These are phyloP conservation scores for Pyrrhosoma nymphula DNA, from an alignment of 2,888 invertebrate genomes.

Conservation along the genomic window DNA sequence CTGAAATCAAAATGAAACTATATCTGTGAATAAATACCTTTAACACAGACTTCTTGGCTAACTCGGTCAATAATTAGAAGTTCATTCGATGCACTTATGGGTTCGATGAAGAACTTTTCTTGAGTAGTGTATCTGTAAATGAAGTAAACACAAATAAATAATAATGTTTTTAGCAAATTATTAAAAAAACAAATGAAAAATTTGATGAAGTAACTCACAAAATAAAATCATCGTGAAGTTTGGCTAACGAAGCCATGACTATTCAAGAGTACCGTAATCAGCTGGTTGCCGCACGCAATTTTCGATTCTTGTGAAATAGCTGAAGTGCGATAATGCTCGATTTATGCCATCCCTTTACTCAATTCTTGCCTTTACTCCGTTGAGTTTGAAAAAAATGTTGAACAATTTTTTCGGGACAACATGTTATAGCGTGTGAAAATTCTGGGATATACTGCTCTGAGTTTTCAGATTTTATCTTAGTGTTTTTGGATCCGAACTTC, in stretches of 20 bases:
- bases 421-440: no score
- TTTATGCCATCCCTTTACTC: no score
- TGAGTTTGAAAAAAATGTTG: no score
- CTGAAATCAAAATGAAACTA: neutral
- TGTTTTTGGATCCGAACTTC: neutral
- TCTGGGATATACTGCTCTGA: neutral
- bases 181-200: neutral
- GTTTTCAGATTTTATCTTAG: neutral
- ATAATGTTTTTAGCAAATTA: constrained; percentile 30
- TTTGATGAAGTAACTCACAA: neutral
- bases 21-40: constrained; percentile 79
- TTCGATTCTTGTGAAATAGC: neutral
- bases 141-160: constrained; percentile 70
- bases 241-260: constrained; percentile 57
- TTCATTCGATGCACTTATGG: constrained; percentile 86
- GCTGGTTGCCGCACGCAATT: constrained; percentile 47
- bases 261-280: constrained; percentile 54
- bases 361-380: no score
- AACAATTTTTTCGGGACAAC: no score
- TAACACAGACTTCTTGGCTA: constrained; percentile 85
- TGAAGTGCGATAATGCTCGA: neutral
- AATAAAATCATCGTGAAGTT: constrained; percentile 58
- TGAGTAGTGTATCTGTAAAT: constrained; percentile 89
- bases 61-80: constrained; percentile 92
- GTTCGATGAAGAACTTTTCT: constrained; percentile 93